Evolutionary conservation across 2,888 invertebrate species (phyloP), one percentile per base, ranked within the genome.

Genomic region (Xestia sexstrigata): DNA sequence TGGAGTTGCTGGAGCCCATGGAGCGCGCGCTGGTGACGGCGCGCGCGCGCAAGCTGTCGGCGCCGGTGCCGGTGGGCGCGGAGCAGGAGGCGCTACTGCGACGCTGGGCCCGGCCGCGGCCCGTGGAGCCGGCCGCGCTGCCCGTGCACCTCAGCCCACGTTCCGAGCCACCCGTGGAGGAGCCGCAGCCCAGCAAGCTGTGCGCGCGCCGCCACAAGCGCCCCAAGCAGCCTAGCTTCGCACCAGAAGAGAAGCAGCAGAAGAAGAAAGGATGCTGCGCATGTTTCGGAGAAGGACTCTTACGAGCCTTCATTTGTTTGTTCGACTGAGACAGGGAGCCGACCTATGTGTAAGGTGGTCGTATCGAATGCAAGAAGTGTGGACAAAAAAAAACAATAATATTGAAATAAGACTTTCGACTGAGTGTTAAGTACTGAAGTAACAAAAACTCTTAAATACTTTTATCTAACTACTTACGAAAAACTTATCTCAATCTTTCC

Each of bases 241-340:
- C 93, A 2, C 96, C 95, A 1, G 95, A 96, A 66, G 95, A 96
- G 23, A 93, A 92, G 47, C 89, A 89, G 55, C 89, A 89, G 55
- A 93, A 93, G 79, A 94, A 95, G 80, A 91, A 89, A 35, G 97
- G 97, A 58, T 97, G 97, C 87, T 96, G 96, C 87, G 94, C 97
- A 7, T 96, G 96, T 84, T 95, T 97, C 84, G 95, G 96, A 55
- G 97, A 97, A 68, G 96, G 96, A 42, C 91, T 97, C 9, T 89
- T 97, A 68, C 92, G 97, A 77, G 97, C 96, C 26, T 93, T 97
- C 62, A 95, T 97, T 85, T 97, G 97, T 89, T 90, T 97, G 71
- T 97, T 97, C 87, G 97, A 97, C 92, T 97, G 94, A 97, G 88
- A 80, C 70, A 75, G 72, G 74, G 71, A 76, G 70, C 81, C 86